Evolutionary conservation across 2,113 vertebrate genomes (phyloP).

Genomic region (Oryzias melastigma): DNA sequence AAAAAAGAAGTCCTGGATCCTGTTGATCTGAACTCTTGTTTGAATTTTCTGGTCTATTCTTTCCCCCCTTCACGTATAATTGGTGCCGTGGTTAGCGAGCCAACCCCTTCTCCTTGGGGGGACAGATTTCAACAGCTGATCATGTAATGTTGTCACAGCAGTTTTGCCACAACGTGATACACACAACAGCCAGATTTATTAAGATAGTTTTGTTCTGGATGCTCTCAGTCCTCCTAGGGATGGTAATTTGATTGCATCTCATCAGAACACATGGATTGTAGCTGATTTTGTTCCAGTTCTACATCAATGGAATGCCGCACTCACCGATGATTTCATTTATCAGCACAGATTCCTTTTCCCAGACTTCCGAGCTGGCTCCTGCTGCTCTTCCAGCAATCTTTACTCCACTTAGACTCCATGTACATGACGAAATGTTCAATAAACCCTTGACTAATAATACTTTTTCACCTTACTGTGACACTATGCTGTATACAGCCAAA

Average conservation of each 20-base stretch:
- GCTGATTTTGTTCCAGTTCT: constrained; percentile 52
- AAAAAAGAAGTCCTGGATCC: constrained; percentile 27
- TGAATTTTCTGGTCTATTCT: constrained; percentile 22
- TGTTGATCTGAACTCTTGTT: constrained; percentile 23
- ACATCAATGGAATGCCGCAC: constrained; percentile 40
- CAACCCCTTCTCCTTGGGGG: constrained; percentile 17
- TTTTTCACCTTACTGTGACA: background rate
- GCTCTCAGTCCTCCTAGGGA: constrained; percentile 36
- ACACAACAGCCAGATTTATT: constrained; percentile 30
- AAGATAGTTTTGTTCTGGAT: constrained; percentile 33
- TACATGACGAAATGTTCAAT: constrained; percentile 42
- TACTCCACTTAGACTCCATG: constrained; percentile 52
- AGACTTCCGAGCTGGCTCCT: constrained; percentile 55
- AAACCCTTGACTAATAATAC: constrained; percentile 23
- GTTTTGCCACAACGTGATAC: constrained; percentile 12
- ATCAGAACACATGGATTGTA: constrained; percentile 53
- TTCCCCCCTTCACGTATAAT: constrained; percentile 34
- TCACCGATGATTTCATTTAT: constrained; percentile 62
- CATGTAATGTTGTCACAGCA: constrained; percentile 29
- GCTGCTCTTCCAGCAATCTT: constrained; percentile 52
- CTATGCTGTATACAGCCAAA: constrained; percentile 6
- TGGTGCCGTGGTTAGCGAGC: constrained; percentile 22
- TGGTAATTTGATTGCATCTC: constrained; percentile 55
- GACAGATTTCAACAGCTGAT: constrained; percentile 28
- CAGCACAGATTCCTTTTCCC: constrained; percentile 37